Evolutionary conservation across 1,140 invertebrate species (phyloP).

Genomic region (Diachasmimorpha longicaudata): DNA sequence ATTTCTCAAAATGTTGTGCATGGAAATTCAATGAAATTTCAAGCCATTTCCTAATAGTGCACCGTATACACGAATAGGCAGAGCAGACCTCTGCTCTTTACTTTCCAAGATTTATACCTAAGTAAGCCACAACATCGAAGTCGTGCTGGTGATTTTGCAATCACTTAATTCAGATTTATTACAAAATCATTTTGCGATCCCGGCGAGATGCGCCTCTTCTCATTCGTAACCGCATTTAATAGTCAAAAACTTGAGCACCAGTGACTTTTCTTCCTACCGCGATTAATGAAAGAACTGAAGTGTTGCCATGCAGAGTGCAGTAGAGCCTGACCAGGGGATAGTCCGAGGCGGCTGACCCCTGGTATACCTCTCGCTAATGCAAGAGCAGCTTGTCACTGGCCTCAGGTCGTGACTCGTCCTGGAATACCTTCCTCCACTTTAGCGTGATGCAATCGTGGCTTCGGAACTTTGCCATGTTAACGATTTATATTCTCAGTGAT

Average conservation of each 20-base stretch:
- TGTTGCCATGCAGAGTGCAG: background rate
- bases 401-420: constrained; percentile 28
- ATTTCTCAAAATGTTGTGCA: too few species aligned
- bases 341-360: background rate
- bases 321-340: background rate
- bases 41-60: too few species aligned
- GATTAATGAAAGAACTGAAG: background rate
- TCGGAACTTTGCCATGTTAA: background rate
- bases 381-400: constrained; percentile 11
- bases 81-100: background rate
- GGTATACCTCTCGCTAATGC: background rate
- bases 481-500: background rate
- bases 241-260: background rate
- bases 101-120: background rate
- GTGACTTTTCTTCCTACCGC: too few species aligned
- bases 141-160: background rate
- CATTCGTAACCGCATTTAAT: background rate
- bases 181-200: background rate
- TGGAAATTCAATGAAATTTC: too few species aligned
- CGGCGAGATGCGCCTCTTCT: background rate
- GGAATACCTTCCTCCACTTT: background rate
- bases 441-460: background rate
- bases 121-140: background rate
- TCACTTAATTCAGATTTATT: background rate
- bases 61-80: too few species aligned